A percentile compares a stretch with the other conserved stretches of the same genome.
phyloP scores from a whole-genome alignment of 2,888 invertebrate species.

The Crepidodera aurea region DNA sequence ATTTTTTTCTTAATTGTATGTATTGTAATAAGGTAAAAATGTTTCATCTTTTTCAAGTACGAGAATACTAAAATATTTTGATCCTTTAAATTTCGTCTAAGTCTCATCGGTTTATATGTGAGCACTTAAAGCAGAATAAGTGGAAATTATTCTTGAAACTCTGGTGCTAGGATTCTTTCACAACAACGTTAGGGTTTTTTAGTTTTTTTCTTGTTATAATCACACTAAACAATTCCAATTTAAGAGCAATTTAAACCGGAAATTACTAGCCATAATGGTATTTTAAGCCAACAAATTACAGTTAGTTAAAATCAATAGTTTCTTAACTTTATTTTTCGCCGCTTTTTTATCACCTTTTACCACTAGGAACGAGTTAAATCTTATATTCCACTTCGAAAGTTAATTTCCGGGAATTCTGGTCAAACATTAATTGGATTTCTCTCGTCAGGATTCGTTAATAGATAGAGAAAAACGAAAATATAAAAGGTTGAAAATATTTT shows the following conservation, averaged over 20 bases:
- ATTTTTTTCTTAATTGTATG: too few species aligned
- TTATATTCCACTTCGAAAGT: neutral
- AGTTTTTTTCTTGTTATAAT: too few species aligned
- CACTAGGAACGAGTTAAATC: neutral
- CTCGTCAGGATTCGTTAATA: neutral
- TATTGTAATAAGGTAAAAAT: too few species aligned
- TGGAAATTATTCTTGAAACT: too few species aligned
- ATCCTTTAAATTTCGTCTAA: too few species aligned
- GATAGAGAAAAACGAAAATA: neutral
- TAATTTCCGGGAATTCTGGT: slow-evolving; percentile 1
- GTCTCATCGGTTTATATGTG: too few species aligned
- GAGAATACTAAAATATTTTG: too few species aligned
- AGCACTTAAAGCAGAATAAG: too few species aligned
- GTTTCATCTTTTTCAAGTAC: too few species aligned
- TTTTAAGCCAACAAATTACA: neutral
- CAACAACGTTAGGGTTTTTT: too few species aligned
- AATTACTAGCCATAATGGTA: neutral
- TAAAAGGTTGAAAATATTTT: neutral
- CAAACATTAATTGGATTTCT: slow-evolving; percentile 3
- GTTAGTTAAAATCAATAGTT: neutral
- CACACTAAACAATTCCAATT: neutral
- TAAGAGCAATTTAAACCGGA: neutral
- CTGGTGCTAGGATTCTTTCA: too few species aligned
- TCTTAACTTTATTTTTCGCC: neutral
- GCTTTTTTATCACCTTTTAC: neutral